Percentiles rank a stretch among this genome's conserved stretches.
Evolutionary conservation across 2,113 vertebrate species (phyloP).

Genomic region (Dicrurus megarhynchus): DNA sequence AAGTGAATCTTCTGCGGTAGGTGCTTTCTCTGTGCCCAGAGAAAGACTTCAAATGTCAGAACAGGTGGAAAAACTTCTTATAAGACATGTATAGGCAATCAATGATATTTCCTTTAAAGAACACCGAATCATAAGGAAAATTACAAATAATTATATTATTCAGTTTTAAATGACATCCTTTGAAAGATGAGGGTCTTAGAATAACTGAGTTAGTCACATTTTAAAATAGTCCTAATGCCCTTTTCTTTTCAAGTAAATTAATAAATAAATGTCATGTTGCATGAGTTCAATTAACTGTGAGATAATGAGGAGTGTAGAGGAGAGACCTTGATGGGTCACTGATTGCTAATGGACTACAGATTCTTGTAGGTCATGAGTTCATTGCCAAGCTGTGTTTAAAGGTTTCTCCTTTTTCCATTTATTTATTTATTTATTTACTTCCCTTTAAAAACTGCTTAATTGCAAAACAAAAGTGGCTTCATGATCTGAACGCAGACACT

Average conservation of each 20-base stretch:
- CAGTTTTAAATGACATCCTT: background rate
- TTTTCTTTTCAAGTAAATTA: background rate
- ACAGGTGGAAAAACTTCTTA: background rate
- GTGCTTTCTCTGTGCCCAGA: background rate
- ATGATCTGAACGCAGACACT: background rate
- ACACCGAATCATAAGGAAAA: background rate
- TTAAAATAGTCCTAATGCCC: background rate
- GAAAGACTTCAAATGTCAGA: background rate
- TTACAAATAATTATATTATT: background rate
- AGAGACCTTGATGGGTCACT: conserved; percentile 22
- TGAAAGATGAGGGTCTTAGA: background rate
- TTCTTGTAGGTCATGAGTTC: conserved; percentile 27
- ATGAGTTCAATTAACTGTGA: conserved; percentile 28
- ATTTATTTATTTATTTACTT: background rate
- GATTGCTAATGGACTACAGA: conserved; percentile 39
- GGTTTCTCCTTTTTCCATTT: background rate
- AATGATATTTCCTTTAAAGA: background rate
- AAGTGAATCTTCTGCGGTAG: background rate
- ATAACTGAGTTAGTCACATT: background rate
- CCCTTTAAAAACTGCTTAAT: background rate
- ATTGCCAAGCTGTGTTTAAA: conserved; percentile 14
- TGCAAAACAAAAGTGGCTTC: background rate
- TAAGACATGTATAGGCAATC: background rate
- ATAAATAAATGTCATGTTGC: conserved; percentile 25
- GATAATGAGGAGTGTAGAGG: conserved; percentile 25